Evolutionary conservation across 1,140 invertebrate species (phyloP), one percentile per base, ranked within the genome.

Genomic region (Drosophila murphyi): DNA sequence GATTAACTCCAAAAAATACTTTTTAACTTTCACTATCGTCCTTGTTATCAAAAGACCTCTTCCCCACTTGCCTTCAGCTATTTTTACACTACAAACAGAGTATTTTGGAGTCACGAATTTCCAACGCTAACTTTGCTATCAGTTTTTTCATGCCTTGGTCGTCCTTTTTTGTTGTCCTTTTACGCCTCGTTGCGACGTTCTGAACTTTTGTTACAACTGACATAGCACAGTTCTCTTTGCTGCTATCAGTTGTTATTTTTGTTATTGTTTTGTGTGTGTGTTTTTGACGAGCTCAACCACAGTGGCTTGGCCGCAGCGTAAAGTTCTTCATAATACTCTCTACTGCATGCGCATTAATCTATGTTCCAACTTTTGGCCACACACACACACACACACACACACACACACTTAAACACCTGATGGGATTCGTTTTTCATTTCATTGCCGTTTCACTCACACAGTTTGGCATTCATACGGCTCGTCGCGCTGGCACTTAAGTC

Each of bases 331-430:
- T 62, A 74, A 69, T 70, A 50, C 57, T 56, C 65, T 76, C 82
- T 89, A 89, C 83, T 89, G 80, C 86, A 81, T 45, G 74, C 69
- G 61, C 78, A 89, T 85, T 89, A 85, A 89, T 89, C 76, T 89
- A 76, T 65, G 85, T 68, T 63, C 45, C 45, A 50, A 70, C 31
- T 67, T 72, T 64, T 39, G 50, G 59, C 63, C 59, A 28, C 35
- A 28, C 29, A 12, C 28, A 59, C 45, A 32, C 51, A 41, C n/a
- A n/a, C n/a, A n/a, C n/a, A n/a, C 31, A 34, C 5, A 3, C 51
- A 41, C 12, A 10, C 10, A 3, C 47, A 62, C 37, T 43, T 31
- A 12, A 20, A 41, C 63, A 59, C 39, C 50, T 51, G 59, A 54
- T 56, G 60, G 10, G 5, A n/a, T 39, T 31, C n/a, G 35, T 54